Base-by-base conservation (phyloP, 2,797 vertebrate genomes). In the Atherinosoma microstoma region DNA sequence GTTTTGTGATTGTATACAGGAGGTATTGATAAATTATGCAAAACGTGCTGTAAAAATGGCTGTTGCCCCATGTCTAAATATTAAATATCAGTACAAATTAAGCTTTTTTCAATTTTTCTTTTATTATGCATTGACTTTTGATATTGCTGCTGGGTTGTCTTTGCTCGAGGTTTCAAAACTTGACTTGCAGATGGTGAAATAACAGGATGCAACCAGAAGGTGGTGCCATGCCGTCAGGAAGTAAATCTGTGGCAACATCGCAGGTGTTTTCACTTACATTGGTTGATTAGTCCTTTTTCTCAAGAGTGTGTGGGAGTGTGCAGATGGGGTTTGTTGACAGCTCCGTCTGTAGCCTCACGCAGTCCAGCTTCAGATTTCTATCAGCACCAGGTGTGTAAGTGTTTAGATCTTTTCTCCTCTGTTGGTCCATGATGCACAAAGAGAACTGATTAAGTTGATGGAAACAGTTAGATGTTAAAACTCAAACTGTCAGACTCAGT, bases 1-100 rank as follows among this genome's bases (percentile, higher is more conserved):
- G 95, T 98, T 98, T 97, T 96, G 97, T 99, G 97, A 94, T 96
- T 96, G 96, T 97, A 97, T 93, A 98, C 97, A 97, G 95, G 94
- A 96, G 95, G 95, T 98, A 97, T 96, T 96, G 95, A 97, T 94
- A 96, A 96, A 92, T 96, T 97, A 97, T 96, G 95, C 97, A 98
- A 97, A 97, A 94, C 95, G 97, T 99, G 97, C 95, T 97, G 95
- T 97, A 97, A 94, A 97, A 97, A 95, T 96, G 96, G 96, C 95
- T 97, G 96, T 96, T 94, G 94, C 92, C 91, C 88, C 82, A 96
- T 96, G 96, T 96, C 96, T 96, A 94, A 96, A 92, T 94, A 99
- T 98, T 99, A 99, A 99, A 99, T 96, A 97, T 95, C 94, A 95
- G 95, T 97, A 96, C 92, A 93, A 93, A 93, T 58, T 2, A 89